Evolutionary conservation across 2,888 invertebrate genomes (phyloP).

Genomic region (Eilema depressum): DNA sequence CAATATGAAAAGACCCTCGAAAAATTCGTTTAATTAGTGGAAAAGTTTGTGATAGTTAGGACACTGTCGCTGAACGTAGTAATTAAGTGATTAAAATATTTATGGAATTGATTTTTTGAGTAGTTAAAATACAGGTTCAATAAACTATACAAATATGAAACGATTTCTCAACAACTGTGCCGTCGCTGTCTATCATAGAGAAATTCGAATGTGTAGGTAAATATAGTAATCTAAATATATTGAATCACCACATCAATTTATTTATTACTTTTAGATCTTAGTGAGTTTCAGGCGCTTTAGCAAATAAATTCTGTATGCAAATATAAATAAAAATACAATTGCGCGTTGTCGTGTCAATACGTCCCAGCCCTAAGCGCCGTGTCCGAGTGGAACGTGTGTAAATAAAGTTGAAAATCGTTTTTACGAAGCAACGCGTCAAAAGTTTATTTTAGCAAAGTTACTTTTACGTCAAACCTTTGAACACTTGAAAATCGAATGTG

Average conservation of each 20-base stretch:
- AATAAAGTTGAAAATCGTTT: constrained; percentile 50
- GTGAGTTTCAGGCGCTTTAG: constrained; percentile 8
- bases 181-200: not conserved
- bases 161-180: too few species aligned
- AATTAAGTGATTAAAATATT: too few species aligned
- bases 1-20: not conserved
- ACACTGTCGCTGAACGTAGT: too few species aligned
- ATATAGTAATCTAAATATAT: not conserved
- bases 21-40: too few species aligned
- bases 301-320: constrained; percentile 36
- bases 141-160: too few species aligned
- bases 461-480: constrained; percentile 53
- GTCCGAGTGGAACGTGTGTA: constrained; percentile 39
- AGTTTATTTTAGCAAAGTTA: constrained; percentile 55
- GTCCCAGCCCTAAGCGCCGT: constrained; percentile 24
- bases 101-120: too few species aligned
- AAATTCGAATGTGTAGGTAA: not conserved
- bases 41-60: too few species aligned
- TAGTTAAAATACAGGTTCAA: too few species aligned
- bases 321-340: constrained; percentile 25
- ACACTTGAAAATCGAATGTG: constrained; percentile 37
- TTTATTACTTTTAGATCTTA: constrained; percentile 16
- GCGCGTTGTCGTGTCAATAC: constrained; percentile 24
- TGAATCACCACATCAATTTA: constrained; percentile 10
- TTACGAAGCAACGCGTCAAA: constrained; percentile 35